These are phyloP conservation scores for Ictalurus punctatus DNA, from an alignment of 2,113 vertebrate species.

Conservation along the genomic window DNA sequence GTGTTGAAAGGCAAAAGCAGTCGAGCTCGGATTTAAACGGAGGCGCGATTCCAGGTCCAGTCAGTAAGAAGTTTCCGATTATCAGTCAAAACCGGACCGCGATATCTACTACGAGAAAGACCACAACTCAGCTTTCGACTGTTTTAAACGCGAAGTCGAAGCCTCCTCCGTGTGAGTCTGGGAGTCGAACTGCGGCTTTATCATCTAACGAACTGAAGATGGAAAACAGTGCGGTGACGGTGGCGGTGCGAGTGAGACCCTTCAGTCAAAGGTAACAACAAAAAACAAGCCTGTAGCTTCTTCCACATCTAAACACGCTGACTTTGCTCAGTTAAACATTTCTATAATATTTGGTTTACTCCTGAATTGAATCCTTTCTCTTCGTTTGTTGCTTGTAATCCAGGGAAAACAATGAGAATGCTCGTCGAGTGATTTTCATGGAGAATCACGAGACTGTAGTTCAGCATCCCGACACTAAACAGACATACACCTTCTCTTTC, in stretches of 20 bases:
- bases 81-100: constrained; percentile 22
- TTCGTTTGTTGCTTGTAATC: constrained; percentile 7
- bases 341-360: not conserved
- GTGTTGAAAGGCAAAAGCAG: constrained; percentile 64
- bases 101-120: constrained; percentile 47
- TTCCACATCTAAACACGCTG: not conserved
- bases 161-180: constrained; percentile 45
- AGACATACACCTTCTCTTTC: constrained; percentile 81
- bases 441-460: constrained; percentile 79
- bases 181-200: constrained; percentile 42
- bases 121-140: not conserved
- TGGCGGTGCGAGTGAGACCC: constrained; percentile 88
- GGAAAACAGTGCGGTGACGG: constrained; percentile 87
- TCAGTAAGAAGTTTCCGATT: constrained; percentile 31
- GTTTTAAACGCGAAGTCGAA: not conserved
- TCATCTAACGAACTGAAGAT: constrained; percentile 65
- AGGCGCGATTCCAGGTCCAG: constrained; percentile 46
- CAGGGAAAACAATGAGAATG: constrained; percentile 84
- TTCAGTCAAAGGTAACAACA: constrained; percentile 81
- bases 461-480: constrained; percentile 79
- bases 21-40: constrained; percentile 28
- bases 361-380: not conserved
- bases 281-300: not conserved
- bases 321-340: not conserved
- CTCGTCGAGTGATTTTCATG: constrained; percentile 79